phyloP scores from a whole-genome alignment of 2,113 vertebrate genomes.

The Sardina pilchardus region DNA sequence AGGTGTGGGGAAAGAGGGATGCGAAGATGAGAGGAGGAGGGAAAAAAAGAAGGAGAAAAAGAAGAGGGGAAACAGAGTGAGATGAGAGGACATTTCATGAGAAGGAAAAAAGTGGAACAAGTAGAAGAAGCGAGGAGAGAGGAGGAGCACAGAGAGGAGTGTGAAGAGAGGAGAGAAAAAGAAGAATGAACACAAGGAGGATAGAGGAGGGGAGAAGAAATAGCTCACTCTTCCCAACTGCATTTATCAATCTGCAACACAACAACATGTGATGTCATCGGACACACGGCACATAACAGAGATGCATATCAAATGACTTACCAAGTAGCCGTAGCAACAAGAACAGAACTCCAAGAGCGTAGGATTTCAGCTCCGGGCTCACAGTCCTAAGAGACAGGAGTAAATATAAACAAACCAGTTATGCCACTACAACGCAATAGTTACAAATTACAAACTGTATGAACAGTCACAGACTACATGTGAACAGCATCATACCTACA shows the following conservation, averaged over 20 bases:
- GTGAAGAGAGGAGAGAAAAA: neutral
- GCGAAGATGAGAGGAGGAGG: neutral
- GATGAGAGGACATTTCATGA: no score
- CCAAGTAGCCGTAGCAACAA: slow-evolving; percentile 72
- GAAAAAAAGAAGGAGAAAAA: neutral
- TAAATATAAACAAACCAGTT: slow-evolving; percentile 52
- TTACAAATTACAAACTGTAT: neutral
- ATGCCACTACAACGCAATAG: neutral
- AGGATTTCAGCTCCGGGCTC: slow-evolving; percentile 10
- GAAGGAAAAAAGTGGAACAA: no score
- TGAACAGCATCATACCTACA: neutral
- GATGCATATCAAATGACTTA: slow-evolving; percentile 44
- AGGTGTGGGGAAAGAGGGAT: neutral
- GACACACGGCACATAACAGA: neutral
- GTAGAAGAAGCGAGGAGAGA: no score
- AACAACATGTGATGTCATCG: slow-evolving; percentile 26
- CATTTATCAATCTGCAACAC: slow-evolving; percentile 1
- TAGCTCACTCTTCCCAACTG: neutral
- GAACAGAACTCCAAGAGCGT: slow-evolving; percentile 65
- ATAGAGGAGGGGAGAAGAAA: neutral
- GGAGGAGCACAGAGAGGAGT: neutral
- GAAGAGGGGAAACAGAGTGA: neutral
- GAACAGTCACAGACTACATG: neutral
- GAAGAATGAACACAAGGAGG: neutral
- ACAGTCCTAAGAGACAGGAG: slow-evolving; percentile 43